Evolutionary conservation across 2,797 vertebrate genomes (phyloP).

Genomic region (Anabacerthia variegaticeps): DNA sequence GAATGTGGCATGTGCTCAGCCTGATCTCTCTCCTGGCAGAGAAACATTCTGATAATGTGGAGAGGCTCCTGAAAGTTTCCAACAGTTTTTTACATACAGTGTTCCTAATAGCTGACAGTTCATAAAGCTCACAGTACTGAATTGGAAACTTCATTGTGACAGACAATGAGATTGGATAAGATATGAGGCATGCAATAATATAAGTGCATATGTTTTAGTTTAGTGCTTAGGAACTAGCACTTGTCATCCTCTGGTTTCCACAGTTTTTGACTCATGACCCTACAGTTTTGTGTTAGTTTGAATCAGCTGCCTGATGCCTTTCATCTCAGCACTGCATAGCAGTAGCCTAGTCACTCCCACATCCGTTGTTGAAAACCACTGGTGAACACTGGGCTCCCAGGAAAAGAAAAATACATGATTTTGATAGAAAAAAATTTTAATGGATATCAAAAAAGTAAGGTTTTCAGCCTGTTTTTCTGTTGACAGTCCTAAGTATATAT

Average conservation of each 20-base stretch:
- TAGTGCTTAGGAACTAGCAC: neutral
- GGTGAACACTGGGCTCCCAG: neutral
- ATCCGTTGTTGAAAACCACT: neutral
- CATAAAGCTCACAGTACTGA: neutral
- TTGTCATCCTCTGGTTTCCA: neutral
- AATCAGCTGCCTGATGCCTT: neutral
- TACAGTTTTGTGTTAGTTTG: neutral
- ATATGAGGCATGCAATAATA: neutral
- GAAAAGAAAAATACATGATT: neutral
- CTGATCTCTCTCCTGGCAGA: neutral
- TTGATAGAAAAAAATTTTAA: neutral
- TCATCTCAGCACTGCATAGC: neutral
- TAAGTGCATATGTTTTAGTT: neutral
- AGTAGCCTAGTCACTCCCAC: neutral
- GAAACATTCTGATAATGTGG: neutral
- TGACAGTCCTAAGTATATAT: neutral
- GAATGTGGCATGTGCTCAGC: neutral
- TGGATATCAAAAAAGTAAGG: neutral
- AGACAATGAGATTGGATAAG: neutral
- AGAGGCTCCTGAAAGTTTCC: neutral
- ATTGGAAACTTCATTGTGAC: neutral
- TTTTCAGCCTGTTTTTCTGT: neutral
- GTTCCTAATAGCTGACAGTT: neutral
- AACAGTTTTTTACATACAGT: neutral
- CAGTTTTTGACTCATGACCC: neutral